A percentile compares a stretch with the other conserved stretches of the same genome.
These are phyloP conservation scores for Hanleya hanleyi DNA, from an alignment of 2,888 invertebrate species.

Conservation along the genomic window DNA sequence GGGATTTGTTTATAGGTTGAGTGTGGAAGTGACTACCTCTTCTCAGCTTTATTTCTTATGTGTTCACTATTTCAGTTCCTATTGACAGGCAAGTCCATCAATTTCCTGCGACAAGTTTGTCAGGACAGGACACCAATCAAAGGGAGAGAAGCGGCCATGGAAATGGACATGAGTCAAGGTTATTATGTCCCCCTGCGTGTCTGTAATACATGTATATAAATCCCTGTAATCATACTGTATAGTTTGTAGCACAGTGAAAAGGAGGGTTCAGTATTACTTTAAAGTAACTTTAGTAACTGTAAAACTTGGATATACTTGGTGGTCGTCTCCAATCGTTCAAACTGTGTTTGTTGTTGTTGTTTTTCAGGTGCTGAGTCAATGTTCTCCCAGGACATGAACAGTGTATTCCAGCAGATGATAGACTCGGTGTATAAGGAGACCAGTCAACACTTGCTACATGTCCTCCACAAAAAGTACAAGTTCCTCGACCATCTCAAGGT, in stretches of 20 bases:
- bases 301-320: no score
- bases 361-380: constrained; percentile 75
- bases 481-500: constrained; percentile 87
- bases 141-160: constrained; percentile 65
- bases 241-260: no score
- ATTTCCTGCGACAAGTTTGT: constrained; percentile 94
- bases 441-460: constrained; percentile 88
- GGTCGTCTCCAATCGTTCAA: not conserved
- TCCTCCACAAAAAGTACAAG: constrained; percentile 90
- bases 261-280: no score
- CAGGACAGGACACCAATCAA: constrained; percentile 78
- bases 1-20: no score
- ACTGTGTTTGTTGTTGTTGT: not conserved
- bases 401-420: constrained; percentile 86
- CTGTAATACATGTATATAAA: no score
- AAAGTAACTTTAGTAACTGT: no score
- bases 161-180: constrained; percentile 66
- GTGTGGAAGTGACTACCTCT: no score
- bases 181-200: no score
- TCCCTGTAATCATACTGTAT: no score
- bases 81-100: constrained; percentile 95
- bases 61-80: constrained; percentile 78
- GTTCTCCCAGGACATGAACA: constrained; percentile 80
- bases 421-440: constrained; percentile 90
- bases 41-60: no score